Conservation (phyloP, 2,888 invertebrate genomes). For the Cataglyphis livida region DNA sequence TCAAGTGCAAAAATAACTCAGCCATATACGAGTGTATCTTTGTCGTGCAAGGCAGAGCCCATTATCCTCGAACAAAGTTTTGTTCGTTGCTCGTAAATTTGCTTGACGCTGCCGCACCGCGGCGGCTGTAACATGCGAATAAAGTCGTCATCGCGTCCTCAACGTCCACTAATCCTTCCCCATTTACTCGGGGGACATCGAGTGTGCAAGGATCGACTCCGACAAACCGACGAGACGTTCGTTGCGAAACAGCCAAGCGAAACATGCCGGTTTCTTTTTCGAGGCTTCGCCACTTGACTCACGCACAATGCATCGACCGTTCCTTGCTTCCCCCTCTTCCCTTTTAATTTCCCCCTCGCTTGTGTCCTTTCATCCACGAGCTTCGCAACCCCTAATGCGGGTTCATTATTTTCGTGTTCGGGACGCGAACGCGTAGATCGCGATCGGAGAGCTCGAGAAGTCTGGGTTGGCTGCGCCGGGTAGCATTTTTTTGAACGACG, state of each 20-base stretch:
- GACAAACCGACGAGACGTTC: slow-evolving; percentile 63
- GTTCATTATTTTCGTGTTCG: slow-evolving; percentile 81
- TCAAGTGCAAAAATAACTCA: slow-evolving; percentile 46
- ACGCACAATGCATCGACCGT: slow-evolving; percentile 63
- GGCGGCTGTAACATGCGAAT: slow-evolving; percentile 52
- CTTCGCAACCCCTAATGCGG: slow-evolving; percentile 80
- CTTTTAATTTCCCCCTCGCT: slow-evolving; percentile 39
- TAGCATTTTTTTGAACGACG: slow-evolving; percentile 64
- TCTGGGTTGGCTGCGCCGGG: slow-evolving; percentile 61
- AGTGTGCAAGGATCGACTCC: slow-evolving; percentile 59
- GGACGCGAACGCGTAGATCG: slow-evolving; percentile 75
- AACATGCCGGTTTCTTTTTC: slow-evolving; percentile 64
- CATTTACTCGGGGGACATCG: slow-evolving; percentile 53
- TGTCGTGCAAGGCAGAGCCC: slow-evolving; percentile 29
- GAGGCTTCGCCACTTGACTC: slow-evolving; percentile 72
- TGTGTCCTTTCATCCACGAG: slow-evolving; percentile 69
- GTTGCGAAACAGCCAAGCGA: slow-evolving; percentile 65
- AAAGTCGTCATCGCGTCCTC: slow-evolving; percentile 56
- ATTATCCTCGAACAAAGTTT: slow-evolving; percentile 48
- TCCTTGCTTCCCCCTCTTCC: slow-evolving; percentile 20
- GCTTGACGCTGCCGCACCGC: slow-evolving; percentile 43
- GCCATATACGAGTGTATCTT: slow-evolving; percentile 32
- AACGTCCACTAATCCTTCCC: slow-evolving; percentile 56
- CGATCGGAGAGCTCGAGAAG: slow-evolving; percentile 74
- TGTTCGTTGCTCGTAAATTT: slow-evolving; percentile 55